A percentile compares a stretch with the other conserved stretches of the same genome.
phyloP scores from a whole-genome alignment of 2,797 vertebrate genomes.

The Chloroceryle amazona region DNA sequence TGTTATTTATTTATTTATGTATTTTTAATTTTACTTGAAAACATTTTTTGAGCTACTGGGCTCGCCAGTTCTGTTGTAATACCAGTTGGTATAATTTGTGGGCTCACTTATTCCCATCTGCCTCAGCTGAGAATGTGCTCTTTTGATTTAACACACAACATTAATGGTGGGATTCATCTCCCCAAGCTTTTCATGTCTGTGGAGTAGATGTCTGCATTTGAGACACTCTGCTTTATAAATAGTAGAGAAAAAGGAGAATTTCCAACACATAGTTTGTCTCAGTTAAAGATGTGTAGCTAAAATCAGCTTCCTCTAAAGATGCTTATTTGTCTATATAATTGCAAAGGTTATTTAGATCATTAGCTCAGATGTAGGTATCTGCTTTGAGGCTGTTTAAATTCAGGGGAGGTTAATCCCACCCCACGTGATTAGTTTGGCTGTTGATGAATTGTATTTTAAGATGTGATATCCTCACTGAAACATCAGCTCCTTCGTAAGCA shows the following conservation, averaged over 20 bases:
- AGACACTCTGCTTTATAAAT: neutral
- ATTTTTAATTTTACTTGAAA: neutral
- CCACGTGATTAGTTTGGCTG: neutral
- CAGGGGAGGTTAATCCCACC: neutral
- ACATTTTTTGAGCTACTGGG: neutral
- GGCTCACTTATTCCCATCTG: neutral
- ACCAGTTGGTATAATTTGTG: neutral
- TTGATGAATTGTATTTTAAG: neutral
- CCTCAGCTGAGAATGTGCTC: neutral
- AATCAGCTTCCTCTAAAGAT: neutral
- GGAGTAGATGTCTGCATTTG: neutral
- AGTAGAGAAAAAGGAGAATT: neutral
- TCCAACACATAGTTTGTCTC: neutral
- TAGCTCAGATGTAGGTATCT: neutral
- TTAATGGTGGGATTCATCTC: neutral
- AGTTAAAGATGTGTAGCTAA: neutral
- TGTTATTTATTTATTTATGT: neutral
- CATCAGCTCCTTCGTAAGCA: neutral
- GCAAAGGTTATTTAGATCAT: neutral
- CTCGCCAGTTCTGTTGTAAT: neutral
- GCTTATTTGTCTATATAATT: neutral
- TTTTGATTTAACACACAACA: neutral
- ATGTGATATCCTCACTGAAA: neutral
- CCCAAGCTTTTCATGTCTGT: neutral
- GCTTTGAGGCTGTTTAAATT: conserved; percentile 1